Percentiles rank a stretch among this genome's conserved stretches.
Conservation (phyloP, 2,888 invertebrate species). For the Pheosia tremula region DNA sequence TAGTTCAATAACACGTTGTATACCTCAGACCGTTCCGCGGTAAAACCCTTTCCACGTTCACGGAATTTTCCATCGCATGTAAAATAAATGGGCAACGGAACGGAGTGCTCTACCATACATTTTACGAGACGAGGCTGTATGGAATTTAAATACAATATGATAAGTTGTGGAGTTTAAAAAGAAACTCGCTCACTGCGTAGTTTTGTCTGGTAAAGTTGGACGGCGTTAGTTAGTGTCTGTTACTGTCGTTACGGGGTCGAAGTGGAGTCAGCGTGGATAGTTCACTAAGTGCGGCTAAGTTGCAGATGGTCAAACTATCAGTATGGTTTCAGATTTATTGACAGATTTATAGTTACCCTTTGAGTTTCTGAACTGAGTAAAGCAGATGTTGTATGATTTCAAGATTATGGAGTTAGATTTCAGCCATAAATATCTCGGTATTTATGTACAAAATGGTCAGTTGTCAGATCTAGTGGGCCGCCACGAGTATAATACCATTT, state of each 20-base stretch:
- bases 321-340: background rate
- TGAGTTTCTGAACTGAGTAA: background rate
- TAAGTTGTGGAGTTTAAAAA: slow-evolving; percentile 11
- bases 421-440: no score
- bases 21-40: slow-evolving; percentile 18
- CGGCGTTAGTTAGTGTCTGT: background rate
- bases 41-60: slow-evolving; percentile 35
- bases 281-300: background rate
- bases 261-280: background rate
- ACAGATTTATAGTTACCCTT: background rate
- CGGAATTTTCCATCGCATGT: slow-evolving; percentile 44
- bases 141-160: slow-evolving; percentile 36
- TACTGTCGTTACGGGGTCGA: background rate
- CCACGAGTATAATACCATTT: no score
- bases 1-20: background rate
- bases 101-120: background rate
- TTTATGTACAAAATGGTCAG: no score
- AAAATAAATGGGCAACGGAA: slow-evolving; percentile 34
- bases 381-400: background rate
- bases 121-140: slow-evolving; percentile 16
- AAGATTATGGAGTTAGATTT: background rate
- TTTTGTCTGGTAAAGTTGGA: background rate
- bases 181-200: background rate
- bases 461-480: no score
- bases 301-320: background rate